phyloP scores from a whole-genome alignment of 2,797 vertebrate species.

The Ctenopoma kingsleyae region DNA sequence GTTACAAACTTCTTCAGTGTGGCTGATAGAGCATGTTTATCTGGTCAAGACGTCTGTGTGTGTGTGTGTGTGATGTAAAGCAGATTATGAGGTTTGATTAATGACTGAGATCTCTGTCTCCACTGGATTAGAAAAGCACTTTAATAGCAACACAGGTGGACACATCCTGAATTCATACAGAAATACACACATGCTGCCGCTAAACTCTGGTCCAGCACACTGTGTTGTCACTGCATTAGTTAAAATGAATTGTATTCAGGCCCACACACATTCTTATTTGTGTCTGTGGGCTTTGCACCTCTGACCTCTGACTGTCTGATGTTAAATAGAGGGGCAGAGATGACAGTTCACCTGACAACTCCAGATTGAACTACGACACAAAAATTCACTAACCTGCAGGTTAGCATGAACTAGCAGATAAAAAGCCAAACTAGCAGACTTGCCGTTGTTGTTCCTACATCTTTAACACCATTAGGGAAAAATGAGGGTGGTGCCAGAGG shows the following conservation, averaged over 20 bases:
- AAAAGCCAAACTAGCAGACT: too few relatives aligned
- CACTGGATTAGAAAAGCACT: constrained; percentile 9
- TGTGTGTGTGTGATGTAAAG: neutral
- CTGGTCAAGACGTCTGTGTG: constrained; percentile 9
- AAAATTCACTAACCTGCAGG: constrained; percentile 13
- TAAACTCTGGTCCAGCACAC: neutral
- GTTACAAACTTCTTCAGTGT: constrained; percentile 3
- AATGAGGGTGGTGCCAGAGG: too few relatives aligned
- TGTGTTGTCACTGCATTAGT: neutral
- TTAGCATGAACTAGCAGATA: neutral
- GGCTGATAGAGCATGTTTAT: constrained; percentile 7
- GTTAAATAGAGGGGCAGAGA: constrained; percentile 23
- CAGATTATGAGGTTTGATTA: constrained; percentile 29
- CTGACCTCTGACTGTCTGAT: constrained; percentile 7
- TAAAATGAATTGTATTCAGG: too few relatives aligned
- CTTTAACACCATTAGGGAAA: too few relatives aligned
- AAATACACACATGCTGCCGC: neutral
- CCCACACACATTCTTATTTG: neutral
- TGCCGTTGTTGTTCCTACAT: too few relatives aligned
- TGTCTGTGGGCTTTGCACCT: too few relatives aligned
- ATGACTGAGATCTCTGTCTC: constrained; percentile 8
- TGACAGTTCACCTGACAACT: constrained; percentile 21
- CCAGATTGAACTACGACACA: constrained; percentile 30
- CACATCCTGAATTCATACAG: neutral
- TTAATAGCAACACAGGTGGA: neutral